These are phyloP conservation scores for Drosophila prosaltans DNA, from an alignment of 1,140 invertebrate species.

Conservation along the genomic window DNA sequence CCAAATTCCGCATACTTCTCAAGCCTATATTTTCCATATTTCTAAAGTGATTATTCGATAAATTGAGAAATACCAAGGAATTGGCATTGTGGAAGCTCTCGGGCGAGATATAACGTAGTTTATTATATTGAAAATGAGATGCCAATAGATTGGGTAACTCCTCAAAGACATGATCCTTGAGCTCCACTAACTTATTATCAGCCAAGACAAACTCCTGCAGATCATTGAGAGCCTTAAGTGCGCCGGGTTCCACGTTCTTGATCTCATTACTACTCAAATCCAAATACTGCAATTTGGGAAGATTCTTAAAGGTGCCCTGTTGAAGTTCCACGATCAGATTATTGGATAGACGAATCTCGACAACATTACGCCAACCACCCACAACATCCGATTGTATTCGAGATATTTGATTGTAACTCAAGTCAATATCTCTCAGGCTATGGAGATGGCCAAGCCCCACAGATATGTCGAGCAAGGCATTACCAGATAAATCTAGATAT, in stretches of 20 bases:
- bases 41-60: constrained; percentile 90
- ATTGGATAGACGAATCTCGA: constrained; percentile 87
- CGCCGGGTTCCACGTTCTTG: constrained; percentile 89
- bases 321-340: constrained; percentile 90
- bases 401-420: constrained; percentile 92
- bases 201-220: constrained; percentile 90
- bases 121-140: constrained; percentile 92
- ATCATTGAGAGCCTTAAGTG: constrained; percentile 89
- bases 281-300: constrained; percentile 88
- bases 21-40: constrained; percentile 89
- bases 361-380: constrained; percentile 87
- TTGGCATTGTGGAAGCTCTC: constrained; percentile 91
- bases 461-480: constrained; percentile 89
- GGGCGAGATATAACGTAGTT: constrained; percentile 88
- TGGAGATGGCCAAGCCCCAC: constrained; percentile 87
- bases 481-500: constrained; percentile 90
- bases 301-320: constrained; percentile 88
- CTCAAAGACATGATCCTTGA: constrained; percentile 89
- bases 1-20: constrained; percentile 88
- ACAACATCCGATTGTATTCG: constrained; percentile 87
- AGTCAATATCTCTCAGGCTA: constrained; percentile 88
- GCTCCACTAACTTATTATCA: constrained; percentile 88
- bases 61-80: constrained; percentile 90
- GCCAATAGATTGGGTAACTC: constrained; percentile 89
- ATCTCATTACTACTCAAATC: constrained; percentile 93